A percentile compares a stretch with the other conserved stretches of the same genome.
Conservation (phyloP, 92 coral and sea anemone species). For the Pocillopora grandis region DNA sequence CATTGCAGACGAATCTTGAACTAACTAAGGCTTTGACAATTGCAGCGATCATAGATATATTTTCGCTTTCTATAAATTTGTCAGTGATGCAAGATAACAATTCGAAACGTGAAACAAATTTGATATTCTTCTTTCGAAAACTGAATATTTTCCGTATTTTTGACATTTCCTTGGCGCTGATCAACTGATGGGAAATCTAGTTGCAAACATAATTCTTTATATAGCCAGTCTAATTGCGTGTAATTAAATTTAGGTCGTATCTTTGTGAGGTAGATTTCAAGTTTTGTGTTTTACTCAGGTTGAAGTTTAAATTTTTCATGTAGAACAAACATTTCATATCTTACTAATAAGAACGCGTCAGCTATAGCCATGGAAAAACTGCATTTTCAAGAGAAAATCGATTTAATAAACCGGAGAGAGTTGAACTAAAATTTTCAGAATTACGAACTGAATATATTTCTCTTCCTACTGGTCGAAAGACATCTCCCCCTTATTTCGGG, state of each 20-base stretch:
- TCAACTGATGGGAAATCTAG: neutral
- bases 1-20: conserved; percentile 1
- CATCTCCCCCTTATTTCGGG: no score
- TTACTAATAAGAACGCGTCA: no score
- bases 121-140: neutral
- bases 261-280: neutral
- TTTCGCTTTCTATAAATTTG: conserved; percentile 1
- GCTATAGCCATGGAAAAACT: no score
- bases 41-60: neutral
- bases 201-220: neutral
- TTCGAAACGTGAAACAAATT: neutral
- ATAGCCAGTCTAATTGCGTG: neutral
- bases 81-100: neutral
- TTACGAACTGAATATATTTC: no score
- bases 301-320: neutral
- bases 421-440: no score
- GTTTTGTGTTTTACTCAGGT: conserved; percentile 3
- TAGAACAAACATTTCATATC: no score
- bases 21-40: conserved; percentile 10
- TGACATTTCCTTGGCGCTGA: conserved; percentile 19
- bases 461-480: no score
- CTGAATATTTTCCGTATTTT: neutral
- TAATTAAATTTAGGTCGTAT: neutral
- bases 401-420: no score
- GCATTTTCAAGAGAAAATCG: no score